These are phyloP conservation scores for Thripadectes ignobilis DNA, from an alignment of 2,797 vertebrate genomes.

Conservation along the genomic window DNA sequence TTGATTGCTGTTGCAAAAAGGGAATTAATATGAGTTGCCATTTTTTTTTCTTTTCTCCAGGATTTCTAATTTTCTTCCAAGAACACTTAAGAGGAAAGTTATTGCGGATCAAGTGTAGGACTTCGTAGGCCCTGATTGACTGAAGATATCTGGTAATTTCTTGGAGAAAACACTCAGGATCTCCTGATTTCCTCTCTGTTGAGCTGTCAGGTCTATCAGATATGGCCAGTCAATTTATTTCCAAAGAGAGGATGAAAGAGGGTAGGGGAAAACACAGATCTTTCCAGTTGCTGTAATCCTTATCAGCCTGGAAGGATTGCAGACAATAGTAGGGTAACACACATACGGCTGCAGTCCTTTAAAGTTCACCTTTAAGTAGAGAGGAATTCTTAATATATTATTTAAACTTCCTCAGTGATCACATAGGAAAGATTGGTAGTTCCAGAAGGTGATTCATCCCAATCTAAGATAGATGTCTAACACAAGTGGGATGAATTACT, in stretches of 20 bases:
- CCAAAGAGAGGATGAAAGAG: background rate
- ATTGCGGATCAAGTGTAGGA: background rate
- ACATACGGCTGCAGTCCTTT: background rate
- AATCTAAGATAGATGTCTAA: background rate
- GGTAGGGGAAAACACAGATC: background rate
- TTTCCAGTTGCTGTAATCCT: background rate
- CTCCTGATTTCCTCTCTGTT: background rate
- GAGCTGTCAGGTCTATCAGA: background rate
- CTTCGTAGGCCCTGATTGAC: background rate
- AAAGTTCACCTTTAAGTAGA: background rate
- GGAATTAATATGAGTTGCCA: background rate
- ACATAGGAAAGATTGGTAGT: background rate
- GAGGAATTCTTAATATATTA: background rate
- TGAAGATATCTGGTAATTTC: background rate
- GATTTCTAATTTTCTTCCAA: background rate
- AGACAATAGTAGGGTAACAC: background rate
- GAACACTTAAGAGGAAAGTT: background rate
- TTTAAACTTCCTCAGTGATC: background rate
- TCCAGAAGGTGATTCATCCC: constrained; percentile 16
- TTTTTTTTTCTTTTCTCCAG: background rate
- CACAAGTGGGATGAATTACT: background rate
- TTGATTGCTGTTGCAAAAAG: background rate
- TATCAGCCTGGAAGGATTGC: background rate
- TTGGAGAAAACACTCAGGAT: background rate
- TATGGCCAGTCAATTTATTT: background rate